Conservation (phyloP, 2,888 invertebrate genomes). For the Ypsolopha scabrella region DNA sequence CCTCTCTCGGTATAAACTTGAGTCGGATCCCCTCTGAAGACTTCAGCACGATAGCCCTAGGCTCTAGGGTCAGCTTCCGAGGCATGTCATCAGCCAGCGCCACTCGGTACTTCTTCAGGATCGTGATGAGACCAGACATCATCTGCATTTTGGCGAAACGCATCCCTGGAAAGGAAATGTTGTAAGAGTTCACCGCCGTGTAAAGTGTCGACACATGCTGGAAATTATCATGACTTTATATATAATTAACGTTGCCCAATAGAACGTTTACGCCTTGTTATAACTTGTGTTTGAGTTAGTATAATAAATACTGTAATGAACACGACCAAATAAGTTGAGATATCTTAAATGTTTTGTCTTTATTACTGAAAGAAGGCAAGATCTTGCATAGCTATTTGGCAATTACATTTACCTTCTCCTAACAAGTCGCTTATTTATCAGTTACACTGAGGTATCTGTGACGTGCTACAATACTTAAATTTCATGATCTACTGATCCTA, state of each 20-base stretch:
- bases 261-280: too few species aligned
- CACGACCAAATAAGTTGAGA: not conserved
- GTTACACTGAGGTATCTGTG: too few species aligned
- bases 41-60: constrained; percentile 14
- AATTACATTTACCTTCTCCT: too few species aligned
- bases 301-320: not conserved
- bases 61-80: constrained; percentile 12
- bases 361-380: not conserved
- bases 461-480: too few species aligned
- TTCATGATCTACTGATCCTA: too few species aligned
- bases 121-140: constrained; percentile 26
- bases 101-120: constrained; percentile 31
- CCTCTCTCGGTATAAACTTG: constrained; percentile 8
- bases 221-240: too few species aligned
- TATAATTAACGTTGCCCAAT: too few species aligned
- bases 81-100: constrained; percentile 26
- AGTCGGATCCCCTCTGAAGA: constrained; percentile 12
- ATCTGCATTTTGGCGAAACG: constrained; percentile 38
- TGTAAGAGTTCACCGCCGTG: constrained; percentile 3
- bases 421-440: too few species aligned
- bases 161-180: constrained; percentile 23
- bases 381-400: not conserved
- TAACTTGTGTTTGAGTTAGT: too few species aligned
- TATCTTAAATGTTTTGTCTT: not conserved
- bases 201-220: not conserved